Conservation (phyloP, 2,797 vertebrate genomes). For the Aulostomus chinensis region DNA sequence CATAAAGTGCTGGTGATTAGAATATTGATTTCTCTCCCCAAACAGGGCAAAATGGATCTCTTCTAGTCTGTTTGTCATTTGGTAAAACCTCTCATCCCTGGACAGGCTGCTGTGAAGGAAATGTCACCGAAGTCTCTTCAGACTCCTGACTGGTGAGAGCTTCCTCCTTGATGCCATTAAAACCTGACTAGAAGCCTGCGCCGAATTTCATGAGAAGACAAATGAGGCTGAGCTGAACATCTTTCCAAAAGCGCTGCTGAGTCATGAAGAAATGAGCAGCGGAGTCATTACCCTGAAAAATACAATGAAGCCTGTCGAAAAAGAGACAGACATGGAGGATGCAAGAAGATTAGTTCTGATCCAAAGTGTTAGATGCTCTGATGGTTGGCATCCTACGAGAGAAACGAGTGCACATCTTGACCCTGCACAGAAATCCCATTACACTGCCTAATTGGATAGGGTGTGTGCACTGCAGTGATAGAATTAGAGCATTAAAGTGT, state of each 20-base stretch:
- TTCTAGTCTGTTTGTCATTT: constrained; percentile 5
- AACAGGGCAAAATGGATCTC: background rate
- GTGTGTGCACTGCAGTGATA: constrained; percentile 51
- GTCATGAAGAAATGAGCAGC: constrained; percentile 49
- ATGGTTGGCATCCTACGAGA: constrained; percentile 17
- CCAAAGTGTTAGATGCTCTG: constrained; percentile 19
- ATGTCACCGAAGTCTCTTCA: constrained; percentile 15
- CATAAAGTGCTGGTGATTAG: background rate
- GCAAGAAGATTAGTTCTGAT: constrained; percentile 1
- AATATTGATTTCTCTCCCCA: constrained; percentile 23
- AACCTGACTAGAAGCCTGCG: constrained; percentile 16
- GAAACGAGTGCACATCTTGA: constrained; percentile 49
- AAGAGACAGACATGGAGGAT: constrained; percentile 4
- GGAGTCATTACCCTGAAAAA: constrained; percentile 38
- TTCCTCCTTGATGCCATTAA: constrained; percentile 19
- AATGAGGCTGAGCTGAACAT: constrained; percentile 25
- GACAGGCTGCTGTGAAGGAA: background rate
- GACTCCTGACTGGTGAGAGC: constrained; percentile 27
- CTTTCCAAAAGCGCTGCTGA: constrained; percentile 50
- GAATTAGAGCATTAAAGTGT: constrained; percentile 51
- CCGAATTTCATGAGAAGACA: constrained; percentile 49
- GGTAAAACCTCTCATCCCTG: background rate
- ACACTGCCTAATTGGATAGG: constrained; percentile 59
- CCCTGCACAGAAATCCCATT: constrained; percentile 50
- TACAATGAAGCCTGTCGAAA: constrained; percentile 3